Conservation (phyloP, 2,797 vertebrate genomes). For the Microcaecilia unicolor region DNA sequence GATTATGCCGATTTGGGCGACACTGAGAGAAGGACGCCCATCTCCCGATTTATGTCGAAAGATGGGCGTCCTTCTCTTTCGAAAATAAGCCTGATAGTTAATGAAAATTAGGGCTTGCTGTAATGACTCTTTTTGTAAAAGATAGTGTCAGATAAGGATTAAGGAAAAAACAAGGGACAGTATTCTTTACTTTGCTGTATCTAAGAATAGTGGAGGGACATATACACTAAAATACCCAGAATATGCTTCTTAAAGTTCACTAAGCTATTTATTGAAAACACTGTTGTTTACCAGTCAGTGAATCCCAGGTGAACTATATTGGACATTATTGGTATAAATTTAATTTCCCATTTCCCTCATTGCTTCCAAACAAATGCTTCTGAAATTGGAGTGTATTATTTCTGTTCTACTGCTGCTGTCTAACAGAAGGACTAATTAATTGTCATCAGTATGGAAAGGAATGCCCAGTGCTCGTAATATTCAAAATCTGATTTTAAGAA, state of each 20-base stretch:
- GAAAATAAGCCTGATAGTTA: no score
- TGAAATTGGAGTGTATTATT: neutral
- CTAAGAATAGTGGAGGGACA: no score
- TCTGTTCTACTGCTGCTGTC: neutral
- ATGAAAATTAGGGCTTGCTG: no score
- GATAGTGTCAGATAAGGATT: no score
- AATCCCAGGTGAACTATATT: neutral
- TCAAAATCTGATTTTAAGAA: neutral
- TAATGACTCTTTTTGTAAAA: no score
- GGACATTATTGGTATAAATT: neutral
- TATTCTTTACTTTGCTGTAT: neutral
- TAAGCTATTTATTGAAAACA: neutral
- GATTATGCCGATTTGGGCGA: no score
- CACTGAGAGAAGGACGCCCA: no score
- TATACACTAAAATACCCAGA: neutral
- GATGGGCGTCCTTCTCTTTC: no score
- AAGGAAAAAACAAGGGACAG: no score
- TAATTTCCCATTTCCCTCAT: neutral
- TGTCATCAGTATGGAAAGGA: neutral
- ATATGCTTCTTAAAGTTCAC: neutral
- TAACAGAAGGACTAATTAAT: conserved; percentile 1
- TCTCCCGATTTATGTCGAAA: no score
- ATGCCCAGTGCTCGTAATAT: neutral
- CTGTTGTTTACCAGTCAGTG: neutral
- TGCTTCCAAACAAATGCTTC: neutral